Evolutionary conservation across 53 echinoderm and acorn worm genomes (phyloP).

Genomic region (Paracentrotus lividus): DNA sequence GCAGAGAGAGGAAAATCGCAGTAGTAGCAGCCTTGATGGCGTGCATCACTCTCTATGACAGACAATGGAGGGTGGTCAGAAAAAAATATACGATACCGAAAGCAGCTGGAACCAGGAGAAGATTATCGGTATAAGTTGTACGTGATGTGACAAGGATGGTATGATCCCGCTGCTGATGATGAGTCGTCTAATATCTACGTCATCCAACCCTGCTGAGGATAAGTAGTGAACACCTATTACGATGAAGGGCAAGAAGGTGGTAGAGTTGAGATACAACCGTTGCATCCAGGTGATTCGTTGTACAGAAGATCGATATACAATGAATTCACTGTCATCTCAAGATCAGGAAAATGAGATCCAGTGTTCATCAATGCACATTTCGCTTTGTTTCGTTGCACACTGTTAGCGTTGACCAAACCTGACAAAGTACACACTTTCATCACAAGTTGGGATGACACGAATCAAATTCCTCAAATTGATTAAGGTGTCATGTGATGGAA

Average conservation of each 20-base stretch:
- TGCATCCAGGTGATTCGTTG: slow-evolving; percentile 39
- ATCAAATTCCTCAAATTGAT: too few species aligned
- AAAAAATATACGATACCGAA: neutral
- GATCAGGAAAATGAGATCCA: neutral
- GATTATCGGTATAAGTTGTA: neutral
- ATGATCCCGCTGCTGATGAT: neutral
- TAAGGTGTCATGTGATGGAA: slow-evolving; percentile 13
- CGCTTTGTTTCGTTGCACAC: neutral
- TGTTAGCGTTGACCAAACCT: neutral
- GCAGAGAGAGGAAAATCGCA: neutral
- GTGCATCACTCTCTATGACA: neutral
- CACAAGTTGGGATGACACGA: neutral
- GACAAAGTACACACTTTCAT: slow-evolving; percentile 32
- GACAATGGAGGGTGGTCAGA: neutral
- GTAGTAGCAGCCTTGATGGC: neutral
- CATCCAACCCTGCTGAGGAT: slow-evolving; percentile 4
- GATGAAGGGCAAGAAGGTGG: neutral
- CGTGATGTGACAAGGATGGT: slow-evolving; percentile 23
- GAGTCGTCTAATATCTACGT: neutral
- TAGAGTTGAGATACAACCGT: neutral
- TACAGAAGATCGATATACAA: neutral
- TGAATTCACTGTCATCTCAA: neutral
- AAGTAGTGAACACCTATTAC: neutral
- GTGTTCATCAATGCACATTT: neutral
- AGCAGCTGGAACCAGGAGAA: too few species aligned